Percentiles rank a stretch among this genome's conserved stretches.
These are phyloP conservation scores for Piaya cayana DNA, from an alignment of 2,113 vertebrate genomes.

Conservation along the genomic window DNA sequence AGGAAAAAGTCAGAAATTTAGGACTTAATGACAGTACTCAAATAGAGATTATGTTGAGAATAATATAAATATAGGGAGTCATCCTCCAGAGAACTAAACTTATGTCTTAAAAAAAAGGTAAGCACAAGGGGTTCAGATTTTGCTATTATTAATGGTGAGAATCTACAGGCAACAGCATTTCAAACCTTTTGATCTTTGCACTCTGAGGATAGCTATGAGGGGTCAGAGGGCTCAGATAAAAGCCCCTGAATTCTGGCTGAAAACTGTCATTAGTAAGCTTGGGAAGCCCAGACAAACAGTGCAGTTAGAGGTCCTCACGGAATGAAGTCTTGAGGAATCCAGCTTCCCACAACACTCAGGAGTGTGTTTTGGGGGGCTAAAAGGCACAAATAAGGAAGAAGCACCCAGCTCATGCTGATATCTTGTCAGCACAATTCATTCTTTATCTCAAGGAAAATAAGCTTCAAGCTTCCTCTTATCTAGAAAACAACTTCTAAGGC, in stretches of 20 bases:
- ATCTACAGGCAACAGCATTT: neutral
- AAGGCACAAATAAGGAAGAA: conserved; percentile 9
- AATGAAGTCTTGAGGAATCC: neutral
- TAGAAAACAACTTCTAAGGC: conserved; percentile 6
- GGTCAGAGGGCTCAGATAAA: neutral
- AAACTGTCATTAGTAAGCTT: neutral
- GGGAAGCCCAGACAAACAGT: neutral
- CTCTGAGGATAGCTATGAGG: neutral
- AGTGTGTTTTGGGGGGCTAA: neutral
- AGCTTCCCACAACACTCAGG: neutral
- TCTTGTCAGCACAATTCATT: neutral
- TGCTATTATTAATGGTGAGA: neutral
- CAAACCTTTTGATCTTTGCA: neutral
- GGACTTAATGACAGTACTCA: neutral
- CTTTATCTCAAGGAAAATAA: conserved; percentile 55
- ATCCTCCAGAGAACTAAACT: neutral
- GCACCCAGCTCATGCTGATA: neutral
- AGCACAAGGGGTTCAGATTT: neutral
- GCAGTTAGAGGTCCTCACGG: neutral
- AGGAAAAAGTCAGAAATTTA: neutral
- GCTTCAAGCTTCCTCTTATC: conserved; percentile 15
- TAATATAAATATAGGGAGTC: neutral
- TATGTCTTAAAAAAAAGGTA: neutral
- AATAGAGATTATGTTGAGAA: neutral
- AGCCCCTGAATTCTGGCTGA: neutral